Evolutionary conservation across 2,113 vertebrate genomes (phyloP).

Genomic region (Cyanoramphus novaezelandiae): DNA sequence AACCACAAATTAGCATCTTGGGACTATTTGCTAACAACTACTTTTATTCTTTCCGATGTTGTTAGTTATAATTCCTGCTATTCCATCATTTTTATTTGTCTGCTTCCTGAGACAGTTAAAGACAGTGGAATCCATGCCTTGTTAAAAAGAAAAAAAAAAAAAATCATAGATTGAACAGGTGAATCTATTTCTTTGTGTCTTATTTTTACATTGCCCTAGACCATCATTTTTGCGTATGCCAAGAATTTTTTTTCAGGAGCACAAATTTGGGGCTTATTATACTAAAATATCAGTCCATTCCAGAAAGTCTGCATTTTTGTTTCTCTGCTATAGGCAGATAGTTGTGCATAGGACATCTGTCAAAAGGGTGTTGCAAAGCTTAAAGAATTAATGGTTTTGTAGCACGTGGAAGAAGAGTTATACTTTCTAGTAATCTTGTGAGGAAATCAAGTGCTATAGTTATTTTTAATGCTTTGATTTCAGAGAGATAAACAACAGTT

Average conservation of each 20-base stretch:
- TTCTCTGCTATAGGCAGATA: not conserved
- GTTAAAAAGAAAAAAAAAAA: not conserved
- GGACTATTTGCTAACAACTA: not conserved
- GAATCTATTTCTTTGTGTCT: not conserved
- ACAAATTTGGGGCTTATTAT: not conserved
- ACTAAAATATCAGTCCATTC: not conserved
- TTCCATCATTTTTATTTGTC: not conserved
- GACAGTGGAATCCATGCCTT: not conserved
- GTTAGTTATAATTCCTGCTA: not conserved
- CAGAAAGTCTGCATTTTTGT: not conserved
- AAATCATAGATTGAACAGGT: not conserved
- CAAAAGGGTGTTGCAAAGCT: not conserved
- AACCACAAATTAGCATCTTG: not conserved
- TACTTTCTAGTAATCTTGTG: not conserved
- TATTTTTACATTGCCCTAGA: not conserved
- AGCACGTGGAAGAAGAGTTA: not conserved
- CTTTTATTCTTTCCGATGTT: not conserved
- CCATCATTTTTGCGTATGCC: accelerated
- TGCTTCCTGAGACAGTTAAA: not conserved
- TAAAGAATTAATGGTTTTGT: not conserved
- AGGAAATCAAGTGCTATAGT: not conserved
- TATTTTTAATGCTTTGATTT: not conserved
- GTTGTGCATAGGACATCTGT: not conserved
- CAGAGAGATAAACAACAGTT: not conserved
- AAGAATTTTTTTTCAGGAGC: not conserved